These are phyloP conservation scores for Caradrina kadenii DNA, from an alignment of 2,888 invertebrate species.

Conservation along the genomic window DNA sequence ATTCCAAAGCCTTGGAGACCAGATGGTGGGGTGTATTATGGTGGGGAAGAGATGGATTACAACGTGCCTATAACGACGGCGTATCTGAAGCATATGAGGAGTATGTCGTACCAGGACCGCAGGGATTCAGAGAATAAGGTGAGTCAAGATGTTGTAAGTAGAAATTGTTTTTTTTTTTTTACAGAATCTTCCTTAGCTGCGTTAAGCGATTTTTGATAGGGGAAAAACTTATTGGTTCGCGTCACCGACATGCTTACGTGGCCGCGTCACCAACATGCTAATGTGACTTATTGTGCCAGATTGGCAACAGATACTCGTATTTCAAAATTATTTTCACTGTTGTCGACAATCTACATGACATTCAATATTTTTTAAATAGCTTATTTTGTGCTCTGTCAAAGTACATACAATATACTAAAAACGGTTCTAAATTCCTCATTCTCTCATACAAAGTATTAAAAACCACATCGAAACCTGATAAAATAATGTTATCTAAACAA, in stretches of 20 bases:
- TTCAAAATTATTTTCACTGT: too few relatives aligned
- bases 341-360: too few relatives aligned
- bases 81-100: conserved; percentile 96
- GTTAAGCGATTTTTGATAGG: too few relatives aligned
- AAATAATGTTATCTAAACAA: conserved; percentile 76
- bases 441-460: conserved; percentile 44
- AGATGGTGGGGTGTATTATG: conserved; percentile 81
- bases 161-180: neutral
- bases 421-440: conserved; percentile 53
- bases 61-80: conserved; percentile 97
- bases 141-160: conserved; percentile 56
- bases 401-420: conserved; percentile 32
- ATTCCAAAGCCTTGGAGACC: conserved; percentile 92
- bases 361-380: neutral
- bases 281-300: too few relatives aligned
- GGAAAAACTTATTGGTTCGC: too few relatives aligned
- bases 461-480: conserved; percentile 65
- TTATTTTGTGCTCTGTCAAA: neutral
- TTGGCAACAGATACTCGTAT: too few relatives aligned
- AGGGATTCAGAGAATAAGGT: conserved; percentile 84
- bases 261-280: too few relatives aligned
- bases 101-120: conserved; percentile 89
- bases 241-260: too few relatives aligned
- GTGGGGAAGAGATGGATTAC: conserved; percentile 93
- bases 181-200: too few relatives aligned